Evolutionary conservation across 2,888 invertebrate genomes (phyloP), one percentile per base, ranked within the genome.

Genomic region (Thecophora atra): DNA sequence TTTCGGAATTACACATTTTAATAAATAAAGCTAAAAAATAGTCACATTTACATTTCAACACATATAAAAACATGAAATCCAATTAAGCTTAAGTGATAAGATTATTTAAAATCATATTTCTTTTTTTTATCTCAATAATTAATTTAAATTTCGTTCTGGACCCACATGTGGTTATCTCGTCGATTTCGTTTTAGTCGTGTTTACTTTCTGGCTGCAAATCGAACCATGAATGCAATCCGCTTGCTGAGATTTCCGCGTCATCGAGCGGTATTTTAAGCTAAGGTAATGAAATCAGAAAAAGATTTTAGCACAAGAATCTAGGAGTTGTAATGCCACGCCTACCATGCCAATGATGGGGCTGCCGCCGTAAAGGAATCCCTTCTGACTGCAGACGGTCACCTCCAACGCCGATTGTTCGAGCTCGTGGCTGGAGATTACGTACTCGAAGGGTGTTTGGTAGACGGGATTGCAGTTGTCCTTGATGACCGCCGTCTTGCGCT

Each of bases 381-480:
- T 96, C 84, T 95, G 95, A 19, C 96, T 94, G 80, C 95, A 93
- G 30, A 97, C 94, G 0, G 94, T 94, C 42, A 97, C 90, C 86
- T 96, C 95, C 73, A 97, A 87, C 72, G 92, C 92, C 19, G 93
- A 90, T 62, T 90, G 90, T 80, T 91, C 90, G 70, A 97, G 86
- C 83, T 97, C 97, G 2, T 92, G 92, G 77, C 92, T 90, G 1
- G 94, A 94, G 77, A 97, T 91, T 62, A 92, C 88, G 88, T 95
- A 97, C 84, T 97, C 97, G 83, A 97, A 96, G 78, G 93, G 92
- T 83, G 96, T 95, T 85, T 98, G 97, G 84, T 92, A 98, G 30
- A 93, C 90, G 0, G 97, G 97, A 89, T 94, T 95, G 82, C 96
- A 95, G 82, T 92, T 95, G 85, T 97, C 96, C 84, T 96, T 96